phyloP scores from a whole-genome alignment of 1,140 invertebrate species.

The Caenorhabditis tropicalis region DNA sequence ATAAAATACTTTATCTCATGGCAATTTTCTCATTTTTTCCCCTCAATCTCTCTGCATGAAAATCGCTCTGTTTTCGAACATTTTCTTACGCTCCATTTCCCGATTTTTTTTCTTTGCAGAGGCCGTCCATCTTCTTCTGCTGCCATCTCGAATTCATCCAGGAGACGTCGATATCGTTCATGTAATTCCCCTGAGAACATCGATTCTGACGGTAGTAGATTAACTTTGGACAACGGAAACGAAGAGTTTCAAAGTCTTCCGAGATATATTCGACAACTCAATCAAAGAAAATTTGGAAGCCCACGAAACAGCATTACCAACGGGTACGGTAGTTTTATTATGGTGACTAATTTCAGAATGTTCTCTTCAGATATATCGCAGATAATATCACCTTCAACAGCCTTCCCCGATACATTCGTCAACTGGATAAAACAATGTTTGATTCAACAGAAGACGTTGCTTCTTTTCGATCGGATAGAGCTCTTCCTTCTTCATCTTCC shows the following conservation, averaged over 20 bases:
- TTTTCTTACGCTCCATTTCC: neutral
- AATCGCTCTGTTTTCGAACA: too few species aligned
- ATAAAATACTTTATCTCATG: neutral
- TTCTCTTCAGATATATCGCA: neutral
- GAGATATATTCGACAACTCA: constrained; percentile 14
- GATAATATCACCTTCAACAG: neutral
- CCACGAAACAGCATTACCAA: constrained; percentile 4
- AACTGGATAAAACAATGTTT: neutral
- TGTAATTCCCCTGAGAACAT: constrained; percentile 24
- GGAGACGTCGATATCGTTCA: constrained; percentile 46
- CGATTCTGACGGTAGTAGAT: neutral
- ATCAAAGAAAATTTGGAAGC: constrained; percentile 9
- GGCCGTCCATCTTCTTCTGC: neutral
- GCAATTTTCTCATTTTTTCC: neutral
- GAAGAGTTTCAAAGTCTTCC: constrained; percentile 30
- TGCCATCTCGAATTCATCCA: neutral
- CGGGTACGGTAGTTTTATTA: neutral
- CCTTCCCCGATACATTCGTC: constrained; percentile 6
- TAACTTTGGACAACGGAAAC: neutral
- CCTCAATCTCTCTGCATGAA: neutral
- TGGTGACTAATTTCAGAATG: neutral
- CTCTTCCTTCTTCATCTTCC: neutral
- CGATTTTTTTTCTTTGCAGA: neutral
- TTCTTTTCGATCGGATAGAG: neutral
- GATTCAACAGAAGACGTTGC: neutral